Base-by-base conservation (phyloP, 2,797 vertebrate species). In the Acestrorhynchus altus region DNA sequence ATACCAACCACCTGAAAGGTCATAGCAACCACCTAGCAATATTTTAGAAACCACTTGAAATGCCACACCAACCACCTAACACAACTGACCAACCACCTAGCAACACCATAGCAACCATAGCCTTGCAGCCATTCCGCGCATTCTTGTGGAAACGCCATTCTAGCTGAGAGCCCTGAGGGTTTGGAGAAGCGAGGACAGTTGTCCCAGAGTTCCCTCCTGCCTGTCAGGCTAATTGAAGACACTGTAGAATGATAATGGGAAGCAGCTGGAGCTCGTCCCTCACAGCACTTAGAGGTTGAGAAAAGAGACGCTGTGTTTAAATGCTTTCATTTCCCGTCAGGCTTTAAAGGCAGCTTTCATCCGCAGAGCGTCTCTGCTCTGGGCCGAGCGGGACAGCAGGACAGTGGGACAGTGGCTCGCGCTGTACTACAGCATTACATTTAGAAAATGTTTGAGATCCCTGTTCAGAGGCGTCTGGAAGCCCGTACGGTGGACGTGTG, bases 181-280 rank as follows among this genome's bases (percentile, higher is more conserved):
- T 28, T 26, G 10, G 54, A 4, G 8, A 4, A 20, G 51, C 2
- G 20, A 16, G 1, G 28, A 28, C n/a, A n/a, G 22, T 26, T 61
- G 42, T 28, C 18, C 54, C 64, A 18, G 47, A 64, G 56, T 87
- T 68, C 72, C 73, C 0, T 76, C 18, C 18, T 13, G 20, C 51
- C n/a, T 57, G 22, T 60, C 24, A 66, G 57, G 80, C 74, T 88
- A 89, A 88, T 88, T 90, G 81, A 88, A 90, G 90, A 92, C 88
- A 88, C 83, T 79, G 82, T 85, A 81, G 72, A 40, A 49, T 71
- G 79, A 78, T 88, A 87, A 92, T 92, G 87, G 75, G 82, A 87
- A 86, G 80, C 90, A 93, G 90, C 89, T 92, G 92, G 83, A 64
- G 22, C 68, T 74, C 42, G 10, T 82, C 77, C 82, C 18, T 47